Evolutionary conservation across 2,797 vertebrate genomes (phyloP), one percentile per base, ranked within the genome.

Genomic region (Pipistrellus nathusii): DNA sequence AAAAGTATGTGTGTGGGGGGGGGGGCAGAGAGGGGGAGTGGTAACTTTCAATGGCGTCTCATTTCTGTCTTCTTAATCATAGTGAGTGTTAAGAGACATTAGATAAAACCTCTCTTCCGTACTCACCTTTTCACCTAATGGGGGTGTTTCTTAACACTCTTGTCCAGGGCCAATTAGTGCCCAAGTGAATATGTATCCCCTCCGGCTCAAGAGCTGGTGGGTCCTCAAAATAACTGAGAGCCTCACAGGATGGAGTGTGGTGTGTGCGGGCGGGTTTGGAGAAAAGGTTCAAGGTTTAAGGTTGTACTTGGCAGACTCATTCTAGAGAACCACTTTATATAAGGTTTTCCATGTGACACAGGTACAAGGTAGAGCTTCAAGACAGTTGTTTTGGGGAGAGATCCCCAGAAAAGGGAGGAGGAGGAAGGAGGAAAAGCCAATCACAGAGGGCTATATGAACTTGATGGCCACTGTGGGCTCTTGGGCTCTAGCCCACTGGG

Each of bases 11-110:
- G 25, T 59, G 57, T 5, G 12, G 10, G 57, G 12, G 12, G 10
- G 2, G 23, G 57, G 57, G 23, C 9, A 8, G 2, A 6, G 2
- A 13, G 15, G 30, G 14, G 21, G 57, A 51, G 85, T 80, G 77
- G 57, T 77, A 84, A 87, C 59, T 90, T 95, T 91, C 80, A 55
- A 35, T 73, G 69, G 3, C 11, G 41, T 87, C 80, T 93, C 71
- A 76, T 92, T 73, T 96, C 93, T 91, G n/a, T 89, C 64, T 51
- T 95, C 80, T 95, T 88, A 57, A 68, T 64, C 69, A 68, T 80
- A 9, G 66, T 4, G 5, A 91, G 32, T 20, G 18, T 83, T 96
- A 69, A 83, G 32, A 88, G 89, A 95, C 95, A 87, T 77, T 62
- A 68, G 68, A 85, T 92, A 23, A 81, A 59, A 75, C 12, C 0